Base-by-base conservation (phyloP, 2,888 invertebrate species). In the Hirtodrosophila trivittata region DNA sequence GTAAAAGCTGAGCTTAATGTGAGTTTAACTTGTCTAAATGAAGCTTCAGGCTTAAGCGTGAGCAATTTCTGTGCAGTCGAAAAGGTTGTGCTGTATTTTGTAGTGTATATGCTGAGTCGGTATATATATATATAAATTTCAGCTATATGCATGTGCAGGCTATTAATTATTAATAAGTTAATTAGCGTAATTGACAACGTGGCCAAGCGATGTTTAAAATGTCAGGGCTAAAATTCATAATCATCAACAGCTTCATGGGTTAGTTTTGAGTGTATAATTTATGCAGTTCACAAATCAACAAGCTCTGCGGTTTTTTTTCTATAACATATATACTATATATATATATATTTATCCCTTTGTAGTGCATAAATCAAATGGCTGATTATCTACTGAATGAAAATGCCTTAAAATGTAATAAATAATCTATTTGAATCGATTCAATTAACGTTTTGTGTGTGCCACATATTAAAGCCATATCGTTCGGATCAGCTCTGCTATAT, bases 131-230 rank as follows among this genome's bases (percentile, higher is more conserved):
- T 66, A 52, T 6, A 25, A 51, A 33, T 51, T 33, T 51, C n/a
- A 39, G 25, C 4, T 30, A 39, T n/a, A n/a, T n/a, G n/a, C 14
- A 5, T 64, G 28, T 51, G 52, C 8, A 18, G 38, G 63, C 33
- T 64, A 80, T 86, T 78, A 73, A 80, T 80, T 73, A 86, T 78
- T 78, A 49, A 59, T 64, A 71, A 57, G 32, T 52, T 78, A 73
- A 86, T 80, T 86, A 75, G 84, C 64, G 59, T 75, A 80, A 86
- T 86, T 80, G 86, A 69, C 69, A 83, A 55, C 43, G 42, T 47
- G 66, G 59, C 57, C 43, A 35, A 16, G 62, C 14, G 47, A 30
- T 42, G 41, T 52, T 62, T 33, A 50, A 66, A 63, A 65, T 69
- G 65, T 66, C 76, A 67, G 56, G 56, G 60, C 64, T 60, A 43